These are phyloP conservation scores for Nothocercus julius DNA, from an alignment of 2,113 vertebrate species.

Conservation along the genomic window DNA sequence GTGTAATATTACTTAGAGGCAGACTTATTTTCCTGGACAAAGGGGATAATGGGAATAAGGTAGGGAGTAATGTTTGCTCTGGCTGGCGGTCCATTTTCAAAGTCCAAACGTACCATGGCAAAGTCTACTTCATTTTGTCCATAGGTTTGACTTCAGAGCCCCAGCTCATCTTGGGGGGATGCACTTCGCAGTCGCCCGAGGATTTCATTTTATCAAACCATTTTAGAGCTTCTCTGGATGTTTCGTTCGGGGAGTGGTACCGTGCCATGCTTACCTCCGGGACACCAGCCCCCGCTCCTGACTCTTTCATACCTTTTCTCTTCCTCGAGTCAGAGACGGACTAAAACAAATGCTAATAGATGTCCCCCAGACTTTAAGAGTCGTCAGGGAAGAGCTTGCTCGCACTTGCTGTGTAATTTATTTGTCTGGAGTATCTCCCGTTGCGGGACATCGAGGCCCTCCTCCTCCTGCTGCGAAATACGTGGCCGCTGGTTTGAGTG, in stretches of 20 bases:
- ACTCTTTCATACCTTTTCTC: neutral
- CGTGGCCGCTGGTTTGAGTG: neutral
- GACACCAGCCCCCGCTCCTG: neutral
- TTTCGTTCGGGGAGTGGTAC: neutral
- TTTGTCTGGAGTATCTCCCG: neutral
- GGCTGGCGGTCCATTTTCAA: neutral
- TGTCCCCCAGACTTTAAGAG: neutral
- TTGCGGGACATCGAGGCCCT: neutral
- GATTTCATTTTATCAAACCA: neutral
- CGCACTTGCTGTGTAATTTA: neutral
- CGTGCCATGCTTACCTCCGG: neutral
- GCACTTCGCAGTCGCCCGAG: accelerated
- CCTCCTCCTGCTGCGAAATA: neutral
- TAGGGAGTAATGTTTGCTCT: conserved; percentile 16
- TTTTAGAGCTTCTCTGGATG: neutral
- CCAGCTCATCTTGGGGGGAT: neutral
- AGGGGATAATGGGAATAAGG: neutral
- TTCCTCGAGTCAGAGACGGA: neutral
- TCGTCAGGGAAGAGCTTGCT: neutral
- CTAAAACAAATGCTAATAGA: neutral
- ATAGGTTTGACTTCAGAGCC: neutral
- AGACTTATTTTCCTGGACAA: neutral
- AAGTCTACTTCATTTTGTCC: neutral
- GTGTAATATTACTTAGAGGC: neutral
- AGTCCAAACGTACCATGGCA: neutral